phyloP scores from a whole-genome alignment of 1,140 invertebrate genomes.

The Wiebesia pumilae region DNA sequence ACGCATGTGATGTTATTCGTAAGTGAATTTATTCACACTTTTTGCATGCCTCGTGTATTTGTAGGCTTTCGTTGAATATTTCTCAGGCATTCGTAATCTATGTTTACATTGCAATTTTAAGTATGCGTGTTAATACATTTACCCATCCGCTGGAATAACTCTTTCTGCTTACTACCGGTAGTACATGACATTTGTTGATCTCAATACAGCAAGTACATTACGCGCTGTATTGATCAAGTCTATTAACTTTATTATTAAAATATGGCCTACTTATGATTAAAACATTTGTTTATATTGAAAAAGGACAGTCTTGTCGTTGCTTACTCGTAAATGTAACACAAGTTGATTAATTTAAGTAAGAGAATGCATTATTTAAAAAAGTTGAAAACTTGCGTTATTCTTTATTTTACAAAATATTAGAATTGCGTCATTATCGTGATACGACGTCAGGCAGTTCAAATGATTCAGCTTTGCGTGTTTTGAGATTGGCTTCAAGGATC shows the following conservation, averaged over 20 bases:
- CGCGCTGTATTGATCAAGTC: neutral
- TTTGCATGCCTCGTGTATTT: too few species aligned
- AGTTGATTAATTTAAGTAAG: too few species aligned
- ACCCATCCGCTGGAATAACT: neutral
- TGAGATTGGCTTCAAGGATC: constrained; percentile 43
- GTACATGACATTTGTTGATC: neutral
- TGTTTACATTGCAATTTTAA: too few species aligned
- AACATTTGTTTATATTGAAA: too few species aligned
- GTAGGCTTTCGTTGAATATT: too few species aligned
- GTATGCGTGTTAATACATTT: neutral
- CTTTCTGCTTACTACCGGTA: neutral
- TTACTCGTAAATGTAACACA: too few species aligned
- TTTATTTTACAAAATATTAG: constrained; percentile 11
- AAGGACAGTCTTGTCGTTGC: too few species aligned
- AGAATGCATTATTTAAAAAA: too few species aligned
- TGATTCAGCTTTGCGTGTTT: constrained; percentile 37
- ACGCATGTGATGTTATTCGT: too few species aligned
- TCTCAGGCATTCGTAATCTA: too few species aligned
- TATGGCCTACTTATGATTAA: too few species aligned
- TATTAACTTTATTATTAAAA: neutral
- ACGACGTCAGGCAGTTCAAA: constrained; percentile 43
- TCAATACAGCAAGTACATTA: neutral
- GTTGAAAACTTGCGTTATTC: neutral
- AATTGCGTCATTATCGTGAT: constrained; percentile 29
- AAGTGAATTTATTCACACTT: too few species aligned